Conservation (phyloP, 2,888 invertebrate species). For the Clusia tigrina region DNA sequence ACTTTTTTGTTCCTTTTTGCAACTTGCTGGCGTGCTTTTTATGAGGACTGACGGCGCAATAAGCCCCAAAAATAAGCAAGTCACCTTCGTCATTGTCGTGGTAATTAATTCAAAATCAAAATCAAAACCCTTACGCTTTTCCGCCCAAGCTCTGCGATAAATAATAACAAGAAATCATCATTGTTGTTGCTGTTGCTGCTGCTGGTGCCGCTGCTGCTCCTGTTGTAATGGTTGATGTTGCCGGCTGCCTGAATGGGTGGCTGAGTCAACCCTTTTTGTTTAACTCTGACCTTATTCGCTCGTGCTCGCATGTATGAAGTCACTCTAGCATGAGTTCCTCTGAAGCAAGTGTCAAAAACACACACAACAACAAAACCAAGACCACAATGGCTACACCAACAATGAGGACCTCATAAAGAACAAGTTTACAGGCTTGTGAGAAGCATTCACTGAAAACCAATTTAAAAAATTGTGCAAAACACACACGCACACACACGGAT, state of each 20-base stretch:
- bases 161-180: neutral
- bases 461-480: conserved; percentile 34
- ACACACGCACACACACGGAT: conserved; percentile 30
- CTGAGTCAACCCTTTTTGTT: neutral
- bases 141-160: neutral
- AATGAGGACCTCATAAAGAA: neutral
- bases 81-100: conserved; percentile 59
- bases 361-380: conserved; percentile 29
- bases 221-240: neutral
- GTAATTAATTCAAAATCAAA: conserved; percentile 51
- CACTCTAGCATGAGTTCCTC: conserved; percentile 41
- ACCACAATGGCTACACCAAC: neutral
- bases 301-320: neutral
- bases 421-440: conserved; percentile 44
- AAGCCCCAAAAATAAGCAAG: conserved; percentile 43
- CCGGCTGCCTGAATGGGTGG: conserved; percentile 4
- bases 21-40: too few relatives aligned
- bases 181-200: too few relatives aligned
- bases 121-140: neutral
- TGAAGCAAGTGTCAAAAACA: conserved; percentile 48
- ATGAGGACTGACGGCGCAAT: too few relatives aligned
- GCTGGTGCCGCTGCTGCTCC: neutral
- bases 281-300: conserved; percentile 3
- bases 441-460: conserved; percentile 49
- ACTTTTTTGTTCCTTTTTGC: conserved; percentile 33